phyloP scores from a whole-genome alignment of 1,140 invertebrate genomes.

The Musca vetustissima region DNA sequence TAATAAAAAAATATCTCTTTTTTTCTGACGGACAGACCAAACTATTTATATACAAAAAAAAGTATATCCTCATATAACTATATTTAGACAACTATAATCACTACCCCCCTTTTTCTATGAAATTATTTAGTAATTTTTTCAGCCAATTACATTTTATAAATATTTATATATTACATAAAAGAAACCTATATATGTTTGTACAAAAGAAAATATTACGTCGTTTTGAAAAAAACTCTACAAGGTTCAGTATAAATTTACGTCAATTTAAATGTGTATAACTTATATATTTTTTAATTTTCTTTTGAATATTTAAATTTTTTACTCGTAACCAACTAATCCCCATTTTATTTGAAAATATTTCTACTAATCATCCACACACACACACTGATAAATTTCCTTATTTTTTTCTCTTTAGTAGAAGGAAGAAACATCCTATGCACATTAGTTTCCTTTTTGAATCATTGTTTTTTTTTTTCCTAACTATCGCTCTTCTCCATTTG shows the following conservation, averaged over 20 bases:
- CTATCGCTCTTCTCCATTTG: neutral
- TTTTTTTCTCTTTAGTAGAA: neutral
- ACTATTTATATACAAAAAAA: neutral
- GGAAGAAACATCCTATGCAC: too few species aligned
- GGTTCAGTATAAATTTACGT: conserved; percentile 19
- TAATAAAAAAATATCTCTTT: neutral
- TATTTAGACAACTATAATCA: neutral
- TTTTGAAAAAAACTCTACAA: neutral
- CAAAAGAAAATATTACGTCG: too few species aligned
- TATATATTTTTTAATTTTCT: neutral
- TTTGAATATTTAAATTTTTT: neutral
- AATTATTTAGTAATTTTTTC: too few species aligned
- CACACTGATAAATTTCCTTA: too few species aligned
- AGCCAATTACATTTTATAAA: too few species aligned
- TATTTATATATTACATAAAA: too few species aligned
- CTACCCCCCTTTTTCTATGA: neutral
- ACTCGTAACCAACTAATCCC: neutral
- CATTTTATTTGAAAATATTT: neutral
- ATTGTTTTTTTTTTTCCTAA: neutral
- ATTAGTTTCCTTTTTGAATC: neutral
- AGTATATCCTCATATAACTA: neutral
- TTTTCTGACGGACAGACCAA: neutral
- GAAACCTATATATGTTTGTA: too few species aligned
- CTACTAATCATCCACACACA: neutral
- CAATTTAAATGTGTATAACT: neutral